Evolutionary conservation across 2,888 invertebrate species (phyloP).

Genomic region (Lypha dubia): DNA sequence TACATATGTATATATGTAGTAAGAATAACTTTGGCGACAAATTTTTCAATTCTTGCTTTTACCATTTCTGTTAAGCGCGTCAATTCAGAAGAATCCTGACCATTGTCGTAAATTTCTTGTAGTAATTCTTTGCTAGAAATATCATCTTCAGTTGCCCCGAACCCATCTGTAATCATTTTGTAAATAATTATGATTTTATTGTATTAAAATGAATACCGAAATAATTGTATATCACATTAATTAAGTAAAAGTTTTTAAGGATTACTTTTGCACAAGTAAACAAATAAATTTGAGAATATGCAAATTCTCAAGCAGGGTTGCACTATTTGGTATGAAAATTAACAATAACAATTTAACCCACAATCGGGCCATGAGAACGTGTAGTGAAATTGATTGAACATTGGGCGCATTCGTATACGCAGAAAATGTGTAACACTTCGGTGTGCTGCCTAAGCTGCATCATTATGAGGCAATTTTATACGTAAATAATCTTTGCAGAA

Average conservation of each 20-base stretch:
- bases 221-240: not conserved
- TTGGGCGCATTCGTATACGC: no score
- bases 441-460: no score
- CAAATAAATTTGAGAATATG: constrained; percentile 22
- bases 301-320: constrained; percentile 19
- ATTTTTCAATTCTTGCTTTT: not conserved
- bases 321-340: constrained; percentile 20
- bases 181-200: not conserved
- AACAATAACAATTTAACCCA: constrained; percentile 7
- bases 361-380: not conserved
- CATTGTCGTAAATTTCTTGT: constrained; percentile 35
- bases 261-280: constrained; percentile 32
- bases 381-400: no score
- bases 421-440: no score
- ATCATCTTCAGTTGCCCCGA: constrained; percentile 30
- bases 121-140: constrained; percentile 39
- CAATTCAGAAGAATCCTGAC: constrained; percentile 52
- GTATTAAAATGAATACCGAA: not conserved
- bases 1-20: not conserved
- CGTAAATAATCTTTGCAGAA: no score
- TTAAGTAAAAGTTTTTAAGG: constrained; percentile 7
- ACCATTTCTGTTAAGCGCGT: constrained; percentile 74
- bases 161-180: constrained; percentile 24
- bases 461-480: no score
- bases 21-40: not conserved